These are phyloP conservation scores for Diachrysia chrysitis DNA, from an alignment of 2,888 invertebrate species.

Conservation along the genomic window DNA sequence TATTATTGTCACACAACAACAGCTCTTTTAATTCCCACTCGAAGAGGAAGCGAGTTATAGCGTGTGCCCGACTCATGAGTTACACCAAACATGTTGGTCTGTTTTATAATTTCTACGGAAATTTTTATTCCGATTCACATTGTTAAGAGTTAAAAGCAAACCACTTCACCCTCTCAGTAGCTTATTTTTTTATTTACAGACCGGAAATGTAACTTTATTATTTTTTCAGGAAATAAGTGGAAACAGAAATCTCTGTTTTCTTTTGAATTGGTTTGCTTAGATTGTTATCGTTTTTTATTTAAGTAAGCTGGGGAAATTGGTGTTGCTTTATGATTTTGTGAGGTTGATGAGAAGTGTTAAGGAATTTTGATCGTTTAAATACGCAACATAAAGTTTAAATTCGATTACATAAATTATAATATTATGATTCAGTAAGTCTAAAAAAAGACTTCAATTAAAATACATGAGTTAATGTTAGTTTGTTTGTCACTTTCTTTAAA, in stretches of 20 bases:
- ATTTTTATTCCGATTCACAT: slow-evolving; percentile 69
- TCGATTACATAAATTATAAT: too few relatives aligned
- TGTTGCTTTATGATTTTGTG: neutral
- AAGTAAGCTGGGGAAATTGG: neutral
- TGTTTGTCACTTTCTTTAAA: too few relatives aligned
- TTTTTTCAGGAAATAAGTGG: slow-evolving; percentile 34
- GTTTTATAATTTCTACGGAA: slow-evolving; percentile 78
- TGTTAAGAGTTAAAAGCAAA: slow-evolving; percentile 51
- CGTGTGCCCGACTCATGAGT: slow-evolving; percentile 78
- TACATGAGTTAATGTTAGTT: too few relatives aligned
- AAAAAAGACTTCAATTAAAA: too few relatives aligned
- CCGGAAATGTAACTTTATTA: slow-evolving; percentile 24
- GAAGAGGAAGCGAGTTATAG: slow-evolving; percentile 83
- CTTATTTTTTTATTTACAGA: slow-evolving; percentile 41
- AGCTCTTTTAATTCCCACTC: slow-evolving; percentile 65
- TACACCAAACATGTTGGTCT: slow-evolving; percentile 82
- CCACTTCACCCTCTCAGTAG: slow-evolving; percentile 28
- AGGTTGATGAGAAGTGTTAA: neutral
- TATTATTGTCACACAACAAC: slow-evolving; percentile 41
- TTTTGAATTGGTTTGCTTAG: slow-evolving; percentile 16
- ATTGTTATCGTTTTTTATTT: neutral
- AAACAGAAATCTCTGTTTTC: slow-evolving; percentile 26
- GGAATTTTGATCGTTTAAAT: neutral
- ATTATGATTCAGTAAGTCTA: too few relatives aligned
- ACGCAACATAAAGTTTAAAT: neutral